A percentile compares a stretch with the other conserved stretches of the same genome.
These are phyloP conservation scores for Ataeniobius toweri DNA, from an alignment of 2,797 vertebrate species.

Conservation along the genomic window DNA sequence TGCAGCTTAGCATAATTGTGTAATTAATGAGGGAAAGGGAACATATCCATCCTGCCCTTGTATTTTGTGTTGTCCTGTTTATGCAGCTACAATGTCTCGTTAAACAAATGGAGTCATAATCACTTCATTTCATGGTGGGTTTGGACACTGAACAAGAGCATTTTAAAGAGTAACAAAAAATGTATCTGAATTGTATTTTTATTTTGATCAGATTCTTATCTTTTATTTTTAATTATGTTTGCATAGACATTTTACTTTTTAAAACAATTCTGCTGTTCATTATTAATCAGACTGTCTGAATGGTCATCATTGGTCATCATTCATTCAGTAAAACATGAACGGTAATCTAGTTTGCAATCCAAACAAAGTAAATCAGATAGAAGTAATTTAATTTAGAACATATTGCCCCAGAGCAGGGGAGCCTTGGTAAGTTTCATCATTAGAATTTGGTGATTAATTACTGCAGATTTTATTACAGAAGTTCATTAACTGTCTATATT, in stretches of 20 bases:
- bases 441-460: conserved; percentile 4
- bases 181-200: not conserved
- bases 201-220: not conserved
- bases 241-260: not conserved
- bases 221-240: not conserved
- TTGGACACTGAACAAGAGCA: conserved; percentile 43
- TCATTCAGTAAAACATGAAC: conserved; percentile 1
- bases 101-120: conserved; percentile 60
- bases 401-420: not conserved
- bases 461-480: not conserved
- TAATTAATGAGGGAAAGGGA: conserved; percentile 64
- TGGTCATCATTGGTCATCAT: conserved; percentile 1
- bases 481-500: conserved; percentile 1
- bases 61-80: conserved; percentile 43
- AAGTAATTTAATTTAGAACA: not conserved
- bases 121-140: conserved; percentile 60
- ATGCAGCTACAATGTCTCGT: conserved; percentile 21
- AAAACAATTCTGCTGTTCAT: not conserved
- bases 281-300: not conserved
- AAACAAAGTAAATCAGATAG: not conserved
- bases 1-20: conserved; percentile 66
- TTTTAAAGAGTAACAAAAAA: not conserved
- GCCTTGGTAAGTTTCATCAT: not conserved
- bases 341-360: not conserved
- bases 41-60: conserved; percentile 30